Evolutionary conservation across 2,797 vertebrate genomes (phyloP).

Genomic region (Balearica regulorum): DNA sequence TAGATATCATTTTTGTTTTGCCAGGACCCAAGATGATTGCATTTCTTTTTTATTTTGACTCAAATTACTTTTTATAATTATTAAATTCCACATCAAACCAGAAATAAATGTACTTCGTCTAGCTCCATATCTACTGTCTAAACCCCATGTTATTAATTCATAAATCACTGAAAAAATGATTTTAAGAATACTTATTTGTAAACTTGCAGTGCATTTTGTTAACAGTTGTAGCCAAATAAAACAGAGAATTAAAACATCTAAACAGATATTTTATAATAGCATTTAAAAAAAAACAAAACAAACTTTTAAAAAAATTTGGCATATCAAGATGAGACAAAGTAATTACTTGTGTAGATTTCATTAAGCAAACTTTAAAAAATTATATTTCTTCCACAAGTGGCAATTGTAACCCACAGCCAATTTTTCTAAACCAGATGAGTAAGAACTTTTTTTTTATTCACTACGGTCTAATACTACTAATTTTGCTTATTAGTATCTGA

Average conservation of each 20-base stretch:
- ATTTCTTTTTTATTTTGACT: slow-evolving; percentile 25
- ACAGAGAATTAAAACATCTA: background rate
- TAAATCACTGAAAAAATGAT: background rate
- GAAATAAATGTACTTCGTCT: slow-evolving; percentile 18
- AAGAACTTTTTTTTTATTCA: background rate
- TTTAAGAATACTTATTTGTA: background rate
- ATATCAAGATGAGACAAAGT: background rate
- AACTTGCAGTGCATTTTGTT: background rate
- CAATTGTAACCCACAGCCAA: fast-evolving
- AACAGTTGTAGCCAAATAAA: background rate
- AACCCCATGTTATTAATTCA: slow-evolving; percentile 39
- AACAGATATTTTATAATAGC: background rate
- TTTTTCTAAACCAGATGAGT: background rate
- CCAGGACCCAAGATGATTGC: background rate
- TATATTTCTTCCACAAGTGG: background rate
- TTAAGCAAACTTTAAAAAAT: background rate
- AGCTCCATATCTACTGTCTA: background rate
- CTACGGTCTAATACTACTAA: background rate
- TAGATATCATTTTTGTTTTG: background rate
- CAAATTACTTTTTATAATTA: slow-evolving; percentile 26
- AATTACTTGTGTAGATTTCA: background rate
- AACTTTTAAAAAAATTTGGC: background rate
- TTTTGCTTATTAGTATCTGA: background rate
- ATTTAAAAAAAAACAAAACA: background rate
- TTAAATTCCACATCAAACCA: background rate